phyloP scores from a whole-genome alignment of 2,113 vertebrate species.

The Baryphthengus martii region DNA sequence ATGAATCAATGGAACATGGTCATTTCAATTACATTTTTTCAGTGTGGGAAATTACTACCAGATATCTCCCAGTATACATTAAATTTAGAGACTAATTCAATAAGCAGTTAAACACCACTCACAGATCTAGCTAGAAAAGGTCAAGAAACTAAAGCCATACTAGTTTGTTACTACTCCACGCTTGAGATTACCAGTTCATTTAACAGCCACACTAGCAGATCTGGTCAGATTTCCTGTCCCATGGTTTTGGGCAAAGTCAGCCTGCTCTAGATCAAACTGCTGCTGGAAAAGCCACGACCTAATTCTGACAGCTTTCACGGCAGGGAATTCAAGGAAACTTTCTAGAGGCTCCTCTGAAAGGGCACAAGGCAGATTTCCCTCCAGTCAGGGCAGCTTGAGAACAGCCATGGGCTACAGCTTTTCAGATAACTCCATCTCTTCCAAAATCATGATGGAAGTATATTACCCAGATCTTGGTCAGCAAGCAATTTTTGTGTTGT shows the following conservation, averaged over 20 bases:
- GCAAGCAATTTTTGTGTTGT: background rate
- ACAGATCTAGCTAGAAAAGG: background rate
- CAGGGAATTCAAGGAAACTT: background rate
- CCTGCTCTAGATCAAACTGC: background rate
- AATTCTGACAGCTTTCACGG: background rate
- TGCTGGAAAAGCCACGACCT: background rate
- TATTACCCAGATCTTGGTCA: background rate
- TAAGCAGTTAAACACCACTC: background rate
- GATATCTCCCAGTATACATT: background rate
- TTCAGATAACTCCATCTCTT: background rate
- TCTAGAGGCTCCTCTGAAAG: background rate
- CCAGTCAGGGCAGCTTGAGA: background rate
- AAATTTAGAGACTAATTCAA: background rate
- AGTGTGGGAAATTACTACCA: background rate
- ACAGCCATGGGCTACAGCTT: background rate
- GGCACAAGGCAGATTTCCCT: background rate
- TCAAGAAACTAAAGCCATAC: background rate
- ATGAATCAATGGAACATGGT: background rate
- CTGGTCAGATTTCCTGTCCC: background rate
- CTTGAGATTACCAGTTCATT: background rate
- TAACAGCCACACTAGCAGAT: accelerated
- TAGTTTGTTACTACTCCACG: background rate
- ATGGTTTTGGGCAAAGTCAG: background rate
- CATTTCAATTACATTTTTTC: background rate
- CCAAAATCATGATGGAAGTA: background rate